A percentile compares a stretch with the other conserved stretches of the same genome.
These are phyloP conservation scores for Gastrophysa polygoni DNA, from an alignment of 2,888 invertebrate genomes.

Conservation along the genomic window DNA sequence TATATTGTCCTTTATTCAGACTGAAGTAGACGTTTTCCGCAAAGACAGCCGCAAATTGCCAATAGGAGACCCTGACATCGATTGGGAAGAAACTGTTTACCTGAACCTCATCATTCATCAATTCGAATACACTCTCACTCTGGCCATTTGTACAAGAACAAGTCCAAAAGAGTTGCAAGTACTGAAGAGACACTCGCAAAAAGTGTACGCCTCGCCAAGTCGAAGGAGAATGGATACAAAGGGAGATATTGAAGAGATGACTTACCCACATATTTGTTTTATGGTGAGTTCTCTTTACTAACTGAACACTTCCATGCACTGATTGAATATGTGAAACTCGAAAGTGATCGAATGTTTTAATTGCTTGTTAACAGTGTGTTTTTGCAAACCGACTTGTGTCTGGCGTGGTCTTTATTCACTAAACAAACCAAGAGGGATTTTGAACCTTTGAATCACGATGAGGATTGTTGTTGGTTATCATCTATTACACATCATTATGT, in stretches of 20 bases:
- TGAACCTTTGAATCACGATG: no score
- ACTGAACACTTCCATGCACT: no score
- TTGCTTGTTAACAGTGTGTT: no score
- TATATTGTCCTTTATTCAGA: constrained; percentile 62
- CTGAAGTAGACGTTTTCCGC: constrained; percentile 95
- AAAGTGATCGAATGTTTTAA: no score
- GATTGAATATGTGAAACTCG: no score
- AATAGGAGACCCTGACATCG: constrained; percentile 93
- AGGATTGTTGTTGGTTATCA: no score
- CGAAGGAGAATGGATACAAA: constrained; percentile 97
- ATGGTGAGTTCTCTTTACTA: constrained; percentile 72
- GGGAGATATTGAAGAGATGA: constrained; percentile 97
- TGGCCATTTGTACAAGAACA: constrained; percentile 97
- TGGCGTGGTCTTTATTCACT: no score
- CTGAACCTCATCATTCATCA: constrained; percentile 97
- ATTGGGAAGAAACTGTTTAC: constrained; percentile 99
- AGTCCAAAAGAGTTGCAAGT: constrained; percentile 98
- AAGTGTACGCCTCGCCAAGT: constrained; percentile 96
- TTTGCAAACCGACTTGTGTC: no score
- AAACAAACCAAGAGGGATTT: no score
- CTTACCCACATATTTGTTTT: constrained; percentile 98
- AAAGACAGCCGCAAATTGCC: constrained; percentile 97
- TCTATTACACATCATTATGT: no score
- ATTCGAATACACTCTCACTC: constrained; percentile 96
- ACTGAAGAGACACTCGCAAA: constrained; percentile 86